Evolutionary conservation across 2,113 vertebrate genomes (phyloP).

Genomic region (Ginglymostoma cirratum): DNA sequence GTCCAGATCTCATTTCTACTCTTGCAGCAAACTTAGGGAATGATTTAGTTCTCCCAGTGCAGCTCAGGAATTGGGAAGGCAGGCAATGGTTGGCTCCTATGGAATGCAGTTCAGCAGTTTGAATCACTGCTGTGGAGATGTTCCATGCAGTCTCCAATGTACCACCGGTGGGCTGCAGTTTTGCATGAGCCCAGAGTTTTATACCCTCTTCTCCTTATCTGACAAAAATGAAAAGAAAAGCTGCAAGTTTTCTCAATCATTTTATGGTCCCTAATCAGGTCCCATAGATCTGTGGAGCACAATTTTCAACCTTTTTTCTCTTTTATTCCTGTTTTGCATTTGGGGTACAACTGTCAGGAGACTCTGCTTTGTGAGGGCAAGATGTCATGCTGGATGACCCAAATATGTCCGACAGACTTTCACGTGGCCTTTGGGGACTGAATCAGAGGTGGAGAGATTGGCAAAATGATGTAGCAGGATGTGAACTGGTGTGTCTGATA

Average conservation of each 20-base stretch:
- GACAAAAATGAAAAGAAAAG: not conserved
- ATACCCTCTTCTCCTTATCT: not conserved
- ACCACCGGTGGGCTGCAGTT: not conserved
- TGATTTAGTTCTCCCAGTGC: not conserved
- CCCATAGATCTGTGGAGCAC: not conserved
- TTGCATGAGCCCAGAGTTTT: not conserved
- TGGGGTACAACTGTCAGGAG: not conserved
- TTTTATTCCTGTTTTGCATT: not conserved
- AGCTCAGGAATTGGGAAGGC: not conserved
- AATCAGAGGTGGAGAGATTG: not conserved
- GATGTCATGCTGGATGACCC: too few species aligned
- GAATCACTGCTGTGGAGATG: not conserved
- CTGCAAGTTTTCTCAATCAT: not conserved
- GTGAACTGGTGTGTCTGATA: not conserved
- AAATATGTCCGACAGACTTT: not conserved
- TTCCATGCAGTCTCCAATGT: not conserved
- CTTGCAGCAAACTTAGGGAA: not conserved
- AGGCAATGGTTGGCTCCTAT: not conserved
- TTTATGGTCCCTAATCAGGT: not conserved
- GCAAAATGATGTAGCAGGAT: not conserved
- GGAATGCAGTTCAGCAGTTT: not conserved
- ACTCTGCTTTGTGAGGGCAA: not conserved
- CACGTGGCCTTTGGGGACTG: not conserved
- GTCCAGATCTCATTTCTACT: not conserved
- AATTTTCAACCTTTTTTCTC: not conserved